Conservation (phyloP, 2,113 vertebrate species). For the Rhombomys opimus region DNA sequence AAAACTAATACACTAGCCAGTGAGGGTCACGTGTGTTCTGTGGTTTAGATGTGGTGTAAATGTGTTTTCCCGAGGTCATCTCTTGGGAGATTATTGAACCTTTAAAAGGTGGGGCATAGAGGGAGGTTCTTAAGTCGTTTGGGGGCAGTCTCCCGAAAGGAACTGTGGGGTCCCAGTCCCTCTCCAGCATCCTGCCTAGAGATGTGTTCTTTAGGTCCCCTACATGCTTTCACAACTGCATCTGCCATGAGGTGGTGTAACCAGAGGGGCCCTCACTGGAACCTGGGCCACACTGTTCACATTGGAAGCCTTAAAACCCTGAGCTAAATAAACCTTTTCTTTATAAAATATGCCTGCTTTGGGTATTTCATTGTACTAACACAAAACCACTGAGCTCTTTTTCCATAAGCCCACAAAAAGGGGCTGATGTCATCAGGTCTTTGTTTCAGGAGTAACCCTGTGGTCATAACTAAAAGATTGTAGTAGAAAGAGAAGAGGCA, state of each 20-base stretch:
- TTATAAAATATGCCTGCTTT: background rate
- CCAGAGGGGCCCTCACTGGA: background rate
- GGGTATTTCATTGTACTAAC: background rate
- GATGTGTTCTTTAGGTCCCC: background rate
- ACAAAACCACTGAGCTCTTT: background rate
- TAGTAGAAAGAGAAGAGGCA: background rate
- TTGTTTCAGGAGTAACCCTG: slow-evolving; percentile 21
- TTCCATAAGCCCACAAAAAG: background rate
- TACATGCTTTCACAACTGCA: too few species aligned
- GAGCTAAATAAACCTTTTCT: background rate
- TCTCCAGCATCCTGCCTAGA: background rate
- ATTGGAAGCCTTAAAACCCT: background rate
- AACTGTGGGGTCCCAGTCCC: too few species aligned
- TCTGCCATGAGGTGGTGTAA: background rate
- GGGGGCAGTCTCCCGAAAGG: background rate
- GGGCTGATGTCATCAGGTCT: background rate
- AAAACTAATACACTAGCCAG: background rate
- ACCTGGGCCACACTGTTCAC: background rate
- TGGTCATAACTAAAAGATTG: background rate
- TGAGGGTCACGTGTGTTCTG: background rate
- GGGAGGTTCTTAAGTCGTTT: background rate
- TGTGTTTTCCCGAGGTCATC: too few species aligned
- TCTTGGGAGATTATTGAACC: background rate
- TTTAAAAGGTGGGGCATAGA: background rate
- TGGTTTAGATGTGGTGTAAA: background rate